Base-by-base conservation (phyloP, 2,888 invertebrate genomes). In the Tillus elongatus region DNA sequence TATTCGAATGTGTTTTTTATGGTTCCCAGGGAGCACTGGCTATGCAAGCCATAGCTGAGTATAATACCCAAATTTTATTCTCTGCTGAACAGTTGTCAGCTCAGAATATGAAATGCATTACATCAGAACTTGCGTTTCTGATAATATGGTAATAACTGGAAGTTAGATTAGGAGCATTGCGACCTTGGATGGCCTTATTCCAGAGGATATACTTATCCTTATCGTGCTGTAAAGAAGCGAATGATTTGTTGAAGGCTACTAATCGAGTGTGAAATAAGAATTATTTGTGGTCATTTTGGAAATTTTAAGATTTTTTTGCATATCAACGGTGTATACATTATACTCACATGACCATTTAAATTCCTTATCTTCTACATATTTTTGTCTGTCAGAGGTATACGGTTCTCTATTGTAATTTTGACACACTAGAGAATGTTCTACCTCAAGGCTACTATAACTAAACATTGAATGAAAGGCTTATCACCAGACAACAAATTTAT, bases 351-450 rank as follows among this genome's bases (percentile, higher is more conserved):
- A 9, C n/a, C n/a, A 29, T 10, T 29, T 9, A 4, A 6, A 8
- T 8, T 29, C 30, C 11, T 11, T 29, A 10, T 29, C 30, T 29
- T 29, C 11, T 8, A 6, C 30, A 29, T 29, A 29, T 29, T 29
- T 10, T 29, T 10, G 4, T 11, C 30, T 29, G 6, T 4, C 30
- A n/a, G 6, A 10, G 6, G 6, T 9, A 29, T 29, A 29, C 30
- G n/a, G n/a, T n/a, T n/a, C n/a, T n/a, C n/a, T n/a, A n/a, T n/a
- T n/a, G n/a, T n/a, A n/a, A n/a, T n/a, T n/a, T n/a, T n/a, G n/a
- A n/a, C n/a, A n/a, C n/a, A n/a, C n/a, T n/a, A n/a, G n/a, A n/a
- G n/a, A n/a, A n/a, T n/a, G n/a, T n/a, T n/a, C n/a, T n/a, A n/a
- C n/a, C n/a, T n/a, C n/a, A n/a, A n/a, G n/a, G n/a, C n/a, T n/a